These are phyloP conservation scores for Australoheros facetus DNA, from an alignment of 2,797 vertebrate species.

Conservation along the genomic window DNA sequence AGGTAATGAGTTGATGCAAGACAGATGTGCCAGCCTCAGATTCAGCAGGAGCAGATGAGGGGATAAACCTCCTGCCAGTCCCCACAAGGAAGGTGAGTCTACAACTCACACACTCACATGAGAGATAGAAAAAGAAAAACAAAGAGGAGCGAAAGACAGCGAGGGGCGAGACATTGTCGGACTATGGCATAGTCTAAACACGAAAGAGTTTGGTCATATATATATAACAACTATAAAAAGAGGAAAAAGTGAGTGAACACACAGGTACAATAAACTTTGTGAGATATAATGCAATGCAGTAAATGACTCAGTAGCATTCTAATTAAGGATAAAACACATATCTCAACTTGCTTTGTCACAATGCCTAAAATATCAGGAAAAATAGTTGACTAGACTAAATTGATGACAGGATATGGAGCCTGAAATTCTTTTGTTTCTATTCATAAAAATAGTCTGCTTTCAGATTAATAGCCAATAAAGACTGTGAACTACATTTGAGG, in stretches of 20 bases:
- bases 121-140: not conserved
- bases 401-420: not conserved
- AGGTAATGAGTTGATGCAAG: constrained; percentile 6
- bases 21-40: not conserved
- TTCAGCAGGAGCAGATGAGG: not conserved
- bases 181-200: not conserved
- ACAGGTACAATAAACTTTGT: not conserved
- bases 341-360: not conserved
- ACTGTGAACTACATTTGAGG: not conserved
- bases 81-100: not conserved
- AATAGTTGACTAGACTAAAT: not conserved
- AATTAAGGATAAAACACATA: not conserved
- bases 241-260: not conserved
- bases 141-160: not conserved
- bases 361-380: not conserved
- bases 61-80: not conserved
- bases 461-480: not conserved
- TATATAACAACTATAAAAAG: not conserved
- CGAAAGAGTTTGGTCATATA: not conserved
- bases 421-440: not conserved
- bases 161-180: not conserved
- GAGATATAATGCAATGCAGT: not conserved
- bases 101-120: not conserved
- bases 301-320: not conserved
- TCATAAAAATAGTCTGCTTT: not conserved